These are phyloP conservation scores for Byasa hedistus DNA, from an alignment of 2,888 invertebrate genomes.

Conservation along the genomic window DNA sequence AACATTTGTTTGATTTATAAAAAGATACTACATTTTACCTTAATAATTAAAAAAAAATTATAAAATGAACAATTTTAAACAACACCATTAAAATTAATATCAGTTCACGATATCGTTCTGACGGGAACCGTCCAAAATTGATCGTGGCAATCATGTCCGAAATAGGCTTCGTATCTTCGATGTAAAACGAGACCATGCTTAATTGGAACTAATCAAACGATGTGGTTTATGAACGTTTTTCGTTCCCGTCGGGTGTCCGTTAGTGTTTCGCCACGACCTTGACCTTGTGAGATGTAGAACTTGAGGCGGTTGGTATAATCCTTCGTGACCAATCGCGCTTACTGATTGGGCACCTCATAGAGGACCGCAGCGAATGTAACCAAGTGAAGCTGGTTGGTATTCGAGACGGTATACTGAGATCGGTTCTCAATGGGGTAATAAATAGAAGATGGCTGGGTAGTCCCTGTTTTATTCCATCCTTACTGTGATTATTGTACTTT, in stretches of 20 bases:
- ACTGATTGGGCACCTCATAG: slow-evolving; percentile 67
- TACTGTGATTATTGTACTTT: too few species aligned
- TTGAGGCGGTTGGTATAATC: slow-evolving; percentile 55
- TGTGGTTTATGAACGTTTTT: slow-evolving; percentile 66
- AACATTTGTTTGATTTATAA: too few species aligned
- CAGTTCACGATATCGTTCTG: background rate
- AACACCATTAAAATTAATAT: slow-evolving; percentile 8
- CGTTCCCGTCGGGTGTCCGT: slow-evolving; percentile 44
- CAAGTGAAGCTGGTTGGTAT: slow-evolving; percentile 47
- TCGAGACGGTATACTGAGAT: slow-evolving; percentile 27
- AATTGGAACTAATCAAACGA: slow-evolving; percentile 76
- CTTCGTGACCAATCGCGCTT: slow-evolving; percentile 66
- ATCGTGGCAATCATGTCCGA: slow-evolving; percentile 49
- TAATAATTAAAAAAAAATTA: background rate
- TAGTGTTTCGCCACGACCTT: slow-evolving; percentile 50
- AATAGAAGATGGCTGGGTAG: slow-evolving; percentile 7
- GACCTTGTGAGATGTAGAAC: slow-evolving; percentile 46
- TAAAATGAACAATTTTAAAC: slow-evolving; percentile 2
- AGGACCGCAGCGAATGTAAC: slow-evolving; percentile 55
- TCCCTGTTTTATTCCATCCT: background rate
- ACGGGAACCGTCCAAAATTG: slow-evolving; percentile 43
- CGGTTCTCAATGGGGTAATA: slow-evolving; percentile 30
- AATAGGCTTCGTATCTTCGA: slow-evolving; percentile 46
- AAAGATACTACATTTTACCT: background rate
- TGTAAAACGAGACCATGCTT: slow-evolving; percentile 64